A percentile compares a stretch with the other conserved stretches of the same genome.
These are phyloP conservation scores for Hydractinia symbiolongicarpus DNA, from an alignment of 30 jellyfish, hydroid and myxozoan genomes.

Conservation along the genomic window DNA sequence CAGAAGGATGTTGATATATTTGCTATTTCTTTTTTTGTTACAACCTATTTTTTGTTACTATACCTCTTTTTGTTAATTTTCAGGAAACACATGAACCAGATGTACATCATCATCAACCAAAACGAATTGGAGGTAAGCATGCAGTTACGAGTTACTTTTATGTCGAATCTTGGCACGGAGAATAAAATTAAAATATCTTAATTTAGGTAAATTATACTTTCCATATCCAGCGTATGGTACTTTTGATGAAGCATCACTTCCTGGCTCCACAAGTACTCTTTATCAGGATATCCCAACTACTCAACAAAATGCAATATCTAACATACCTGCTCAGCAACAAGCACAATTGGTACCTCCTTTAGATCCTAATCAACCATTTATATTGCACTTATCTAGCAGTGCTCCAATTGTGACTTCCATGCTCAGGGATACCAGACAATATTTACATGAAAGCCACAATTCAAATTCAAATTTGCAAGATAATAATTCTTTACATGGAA, in stretches of 20 bases:
- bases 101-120: not conserved
- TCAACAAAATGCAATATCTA: no score
- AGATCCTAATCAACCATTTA: no score
- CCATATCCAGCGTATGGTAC: slow-evolving; percentile 30
- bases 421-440: not conserved
- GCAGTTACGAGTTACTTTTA: no score
- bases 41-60: no score
- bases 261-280: slow-evolving; percentile 16
- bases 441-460: not conserved
- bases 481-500: not conserved
- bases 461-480: not conserved
- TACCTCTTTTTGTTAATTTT: not conserved
- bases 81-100: not conserved
- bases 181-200: not conserved
- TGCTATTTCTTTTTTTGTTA: no score
- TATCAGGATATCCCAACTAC: not conserved
- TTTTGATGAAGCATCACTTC: slow-evolving; percentile 11
- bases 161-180: no score
- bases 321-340: no score
- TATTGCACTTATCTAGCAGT: slow-evolving; percentile 5
- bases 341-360: no score
- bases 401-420: slow-evolving; percentile 18
- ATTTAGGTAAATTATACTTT: slow-evolving; percentile 5
- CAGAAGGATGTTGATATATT: no score
- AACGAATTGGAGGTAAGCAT: not conserved